phyloP scores from a whole-genome alignment of 2,797 vertebrate genomes.

The Chromis chromis region DNA sequence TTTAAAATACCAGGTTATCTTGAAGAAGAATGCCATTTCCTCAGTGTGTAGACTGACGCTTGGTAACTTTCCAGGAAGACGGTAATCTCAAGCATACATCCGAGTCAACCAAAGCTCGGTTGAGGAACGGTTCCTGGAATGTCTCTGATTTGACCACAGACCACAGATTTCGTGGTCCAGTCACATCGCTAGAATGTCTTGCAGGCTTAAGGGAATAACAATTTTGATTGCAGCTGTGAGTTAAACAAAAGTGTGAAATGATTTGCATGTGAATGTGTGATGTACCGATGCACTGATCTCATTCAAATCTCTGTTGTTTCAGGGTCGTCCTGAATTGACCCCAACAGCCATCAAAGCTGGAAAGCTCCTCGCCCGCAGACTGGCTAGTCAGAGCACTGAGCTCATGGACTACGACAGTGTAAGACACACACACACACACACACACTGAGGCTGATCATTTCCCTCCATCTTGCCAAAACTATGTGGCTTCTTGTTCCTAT shows the following conservation, averaged over 20 bases:
- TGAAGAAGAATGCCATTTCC: too few relatives aligned
- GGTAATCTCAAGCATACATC: too few relatives aligned
- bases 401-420: constrained; percentile 94
- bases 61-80: too few relatives aligned
- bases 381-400: constrained; percentile 83
- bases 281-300: not conserved
- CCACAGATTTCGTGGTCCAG: too few relatives aligned
- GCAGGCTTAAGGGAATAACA: not conserved
- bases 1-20: too few relatives aligned
- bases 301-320: constrained; percentile 35
- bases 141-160: too few relatives aligned
- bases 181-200: not conserved
- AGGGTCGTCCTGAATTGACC: constrained; percentile 96
- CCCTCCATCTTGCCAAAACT: constrained; percentile 26
- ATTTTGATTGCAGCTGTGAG: not conserved
- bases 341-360: constrained; percentile 93
- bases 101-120: too few relatives aligned
- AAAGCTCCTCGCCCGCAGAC: constrained; percentile 90
- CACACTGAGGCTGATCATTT: not conserved
- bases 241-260: not conserved
- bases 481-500: constrained; percentile 19
- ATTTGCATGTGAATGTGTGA: not conserved
- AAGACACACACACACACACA: constrained; percentile 72
- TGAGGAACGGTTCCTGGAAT: too few relatives aligned
- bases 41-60: too few relatives aligned